Base-by-base conservation (phyloP, 2,113 vertebrate species). In the Ia io region DNA sequence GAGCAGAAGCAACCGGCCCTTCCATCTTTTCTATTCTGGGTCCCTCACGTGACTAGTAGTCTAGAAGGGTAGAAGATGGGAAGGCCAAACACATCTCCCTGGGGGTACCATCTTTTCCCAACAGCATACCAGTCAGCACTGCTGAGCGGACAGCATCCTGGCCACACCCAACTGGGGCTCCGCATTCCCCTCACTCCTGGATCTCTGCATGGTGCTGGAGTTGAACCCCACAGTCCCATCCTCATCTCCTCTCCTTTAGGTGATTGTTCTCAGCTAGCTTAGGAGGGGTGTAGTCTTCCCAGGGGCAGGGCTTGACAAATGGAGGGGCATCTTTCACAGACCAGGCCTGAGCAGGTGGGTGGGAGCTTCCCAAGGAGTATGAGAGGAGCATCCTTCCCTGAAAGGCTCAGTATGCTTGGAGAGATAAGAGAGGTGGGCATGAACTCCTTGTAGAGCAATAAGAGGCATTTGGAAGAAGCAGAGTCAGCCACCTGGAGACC, bases 91-190 rank as follows among this genome's bases (percentile, higher is more conserved):
- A 1, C 1, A 0, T 20, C 16, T 9, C 1, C 53, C 10, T 8
- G 6, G 35, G 67, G 65, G 28, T 77, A 28, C 74, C 49, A 13
- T 67, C 18, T 63, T 49, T 73, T 28, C 74, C 53, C 16, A 42
- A 35, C 17, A 63, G 35, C 2, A 0, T 6, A 25, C n/a, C 0
- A 1, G 84, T 95, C 95, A 97, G 94, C 94, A 94, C 95, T 88
- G 61, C 1, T 2, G 37, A 9, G 84, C 0, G 90, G 90, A 97
- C 94, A 97, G 95, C 61, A 5, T 94, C 87, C 40, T 25, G 89
- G 32, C 53, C 63, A 79, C 4, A 2, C 47, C 79, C 53, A 2
- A 28, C 47, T 16, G 74, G 74, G 37, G 40, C 25, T 65, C 14
- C 0, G 37, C 8, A 0, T 61, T 2, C 30, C 44, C 35, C 32